Base-by-base conservation (phyloP, 2,113 vertebrate species). In the Galemys pyrenaicus region DNA sequence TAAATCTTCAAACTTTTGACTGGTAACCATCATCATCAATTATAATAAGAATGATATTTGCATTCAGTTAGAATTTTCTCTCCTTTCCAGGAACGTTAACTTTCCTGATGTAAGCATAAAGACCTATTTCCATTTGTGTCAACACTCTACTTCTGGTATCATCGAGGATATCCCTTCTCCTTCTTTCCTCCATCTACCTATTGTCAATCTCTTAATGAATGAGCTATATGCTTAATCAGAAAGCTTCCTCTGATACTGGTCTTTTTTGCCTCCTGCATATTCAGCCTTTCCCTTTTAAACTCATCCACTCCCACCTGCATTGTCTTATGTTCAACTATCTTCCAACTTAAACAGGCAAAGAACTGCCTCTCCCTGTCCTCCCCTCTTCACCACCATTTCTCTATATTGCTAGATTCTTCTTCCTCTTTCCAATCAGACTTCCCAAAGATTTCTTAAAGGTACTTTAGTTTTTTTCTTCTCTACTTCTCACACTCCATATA, bases 261-360 rank as follows among this genome's bases (percentile, higher is more conserved):
- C 5, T 73, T 9, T 54, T 60, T 15, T 77, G 17, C 67, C 19
- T 35, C 16, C 8, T 87, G 35, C 16, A 37, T 62, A 20, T 83
- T 83, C 26, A 58, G 7, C 41, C 3, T 49, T 35, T 37, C 15
- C 26, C 3, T 77, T 9, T 39, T 44, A 35, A 16, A 30, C 8
- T 19, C 10, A 30, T 6, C 32, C 51, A 3, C 62, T 9, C 11
- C 35, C 26, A 12, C 73, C 24, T 67, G 9, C 16, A 26, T 30
- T 85, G 15, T n/a, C 54, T 46, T 49, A 10, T 79, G 32, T 7
- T 71, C 35, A 70, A 24, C 35, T 49, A 9, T 65, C n/a, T 75
- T 92, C 35, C 9, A 41, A 28, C 20, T 65, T 70, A 68, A 79
- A 44, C 32, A 87, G 80, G 51, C 56, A 77, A 67, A 75, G 39